Conservation (phyloP, 2,888 invertebrate genomes). For the Drosophila picticornis region DNA sequence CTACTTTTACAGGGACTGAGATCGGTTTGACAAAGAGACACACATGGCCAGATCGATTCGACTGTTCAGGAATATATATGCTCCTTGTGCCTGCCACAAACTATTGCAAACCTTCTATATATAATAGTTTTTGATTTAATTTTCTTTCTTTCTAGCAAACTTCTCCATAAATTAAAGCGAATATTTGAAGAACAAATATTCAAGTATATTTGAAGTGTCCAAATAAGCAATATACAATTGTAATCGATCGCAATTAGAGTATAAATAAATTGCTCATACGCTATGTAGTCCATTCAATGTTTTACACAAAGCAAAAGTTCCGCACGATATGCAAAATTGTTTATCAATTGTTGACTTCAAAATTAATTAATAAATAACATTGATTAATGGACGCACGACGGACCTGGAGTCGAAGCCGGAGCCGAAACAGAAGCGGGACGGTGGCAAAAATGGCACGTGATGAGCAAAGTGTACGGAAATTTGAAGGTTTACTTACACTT, state of each 20-base stretch:
- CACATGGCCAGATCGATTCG: background rate
- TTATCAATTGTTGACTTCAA: conserved; percentile 44
- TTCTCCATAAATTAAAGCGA: background rate
- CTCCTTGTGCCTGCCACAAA: background rate
- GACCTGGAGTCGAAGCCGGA: background rate
- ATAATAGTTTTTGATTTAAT: background rate
- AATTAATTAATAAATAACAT: conserved; percentile 65
- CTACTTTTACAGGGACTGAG: background rate
- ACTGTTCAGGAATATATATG: background rate
- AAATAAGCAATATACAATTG: background rate
- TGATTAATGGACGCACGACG: conserved; percentile 63
- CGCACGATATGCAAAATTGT: conserved; percentile 31
- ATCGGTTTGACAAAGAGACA: background rate
- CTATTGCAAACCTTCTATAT: background rate
- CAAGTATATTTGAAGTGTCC: background rate
- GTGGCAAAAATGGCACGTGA: conserved; percentile 60
- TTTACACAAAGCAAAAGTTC: background rate
- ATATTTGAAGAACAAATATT: background rate
- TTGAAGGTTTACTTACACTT: conserved; percentile 13
- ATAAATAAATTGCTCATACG: conserved; percentile 34
- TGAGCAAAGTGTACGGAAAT: conserved; percentile 28
- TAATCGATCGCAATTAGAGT: background rate
- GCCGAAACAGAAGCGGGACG: conserved; percentile 1
- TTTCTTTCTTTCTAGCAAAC: background rate
- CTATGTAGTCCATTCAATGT: conserved; percentile 6